A percentile compares a stretch with the other conserved stretches of the same genome.
Evolutionary conservation across 2,113 vertebrate species (phyloP).

Genomic region (Neogobius melanostomus): DNA sequence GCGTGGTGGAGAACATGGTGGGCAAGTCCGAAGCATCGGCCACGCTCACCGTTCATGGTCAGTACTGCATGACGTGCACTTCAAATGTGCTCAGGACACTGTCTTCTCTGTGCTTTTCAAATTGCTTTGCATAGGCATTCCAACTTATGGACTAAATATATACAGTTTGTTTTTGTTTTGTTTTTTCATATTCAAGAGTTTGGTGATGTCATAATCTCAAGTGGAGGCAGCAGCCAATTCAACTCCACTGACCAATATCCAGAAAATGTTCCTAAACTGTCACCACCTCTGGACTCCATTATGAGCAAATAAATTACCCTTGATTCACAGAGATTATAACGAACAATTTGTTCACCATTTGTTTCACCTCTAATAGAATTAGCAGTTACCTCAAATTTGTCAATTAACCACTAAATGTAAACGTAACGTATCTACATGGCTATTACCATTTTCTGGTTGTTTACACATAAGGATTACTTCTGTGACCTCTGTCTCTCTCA

Average conservation of each 20-base stretch:
- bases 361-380: no score
- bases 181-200: no score
- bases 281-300: no score
- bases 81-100: conserved; percentile 9
- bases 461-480: conserved; percentile 10
- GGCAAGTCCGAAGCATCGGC: conserved; percentile 92
- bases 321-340: no score
- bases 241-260: no score
- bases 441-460: background rate
- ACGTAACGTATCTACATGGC: background rate
- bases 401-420: no score
- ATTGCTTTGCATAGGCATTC: conserved; percentile 7
- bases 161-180: no score
- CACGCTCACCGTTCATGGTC: conserved; percentile 92
- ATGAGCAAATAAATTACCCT: no score
- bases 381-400: background rate
- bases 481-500: conserved; percentile 11
- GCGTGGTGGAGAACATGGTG: conserved; percentile 95
- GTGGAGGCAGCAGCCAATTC: no score
- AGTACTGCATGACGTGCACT: conserved; percentile 26
- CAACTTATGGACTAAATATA: conserved; percentile 3
- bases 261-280: no score
- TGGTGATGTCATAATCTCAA: no score
- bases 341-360: no score
- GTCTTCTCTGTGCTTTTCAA: conserved; percentile 13